Percentiles rank a stretch among this genome's conserved stretches.
Conservation (phyloP, 2,797 vertebrate species). For the Artibeus jamaicensis region DNA sequence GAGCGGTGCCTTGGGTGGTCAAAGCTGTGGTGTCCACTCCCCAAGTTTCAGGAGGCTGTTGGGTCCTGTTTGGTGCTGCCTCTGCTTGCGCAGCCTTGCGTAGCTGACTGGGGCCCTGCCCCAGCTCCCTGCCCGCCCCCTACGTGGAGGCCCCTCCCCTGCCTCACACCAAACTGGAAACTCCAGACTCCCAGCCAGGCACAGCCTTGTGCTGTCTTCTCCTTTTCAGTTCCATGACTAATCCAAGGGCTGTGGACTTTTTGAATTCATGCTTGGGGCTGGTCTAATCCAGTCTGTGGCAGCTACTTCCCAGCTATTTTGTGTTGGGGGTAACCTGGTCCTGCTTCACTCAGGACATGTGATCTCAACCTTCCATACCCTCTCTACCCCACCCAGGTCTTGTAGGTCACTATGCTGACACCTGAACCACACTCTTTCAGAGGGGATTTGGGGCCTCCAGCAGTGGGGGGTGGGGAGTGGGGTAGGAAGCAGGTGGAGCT, state of each 20-base stretch:
- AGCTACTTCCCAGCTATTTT: neutral
- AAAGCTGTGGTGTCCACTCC: neutral
- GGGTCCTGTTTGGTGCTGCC: neutral
- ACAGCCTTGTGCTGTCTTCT: slow-evolving; percentile 31
- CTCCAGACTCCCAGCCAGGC: slow-evolving; percentile 70
- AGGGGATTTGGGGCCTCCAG: slow-evolving; percentile 66
- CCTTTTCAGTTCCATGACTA: slow-evolving; percentile 56
- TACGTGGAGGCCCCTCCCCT: slow-evolving; percentile 61
- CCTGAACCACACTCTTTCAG: slow-evolving; percentile 61
- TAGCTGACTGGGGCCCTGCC: slow-evolving; percentile 41
- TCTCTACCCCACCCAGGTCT: neutral
- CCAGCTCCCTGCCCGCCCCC: slow-evolving; percentile 38
- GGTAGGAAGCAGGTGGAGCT: slow-evolving; percentile 33
- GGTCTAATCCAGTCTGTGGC: neutral
- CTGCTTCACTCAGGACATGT: slow-evolving; percentile 1
- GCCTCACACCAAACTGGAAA: slow-evolving; percentile 70
- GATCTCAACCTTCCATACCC: neutral
- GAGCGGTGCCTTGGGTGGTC: neutral
- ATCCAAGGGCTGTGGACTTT: slow-evolving; percentile 18
- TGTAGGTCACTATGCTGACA: slow-evolving; percentile 11
- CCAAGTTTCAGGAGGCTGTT: neutral
- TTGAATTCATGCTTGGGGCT: slow-evolving; percentile 5
- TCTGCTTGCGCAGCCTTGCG: neutral
- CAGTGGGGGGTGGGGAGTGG: neutral
- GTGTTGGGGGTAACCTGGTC: neutral